Conservation (phyloP, 23 tunicate genomes). For the Pegea sp. region DNA sequence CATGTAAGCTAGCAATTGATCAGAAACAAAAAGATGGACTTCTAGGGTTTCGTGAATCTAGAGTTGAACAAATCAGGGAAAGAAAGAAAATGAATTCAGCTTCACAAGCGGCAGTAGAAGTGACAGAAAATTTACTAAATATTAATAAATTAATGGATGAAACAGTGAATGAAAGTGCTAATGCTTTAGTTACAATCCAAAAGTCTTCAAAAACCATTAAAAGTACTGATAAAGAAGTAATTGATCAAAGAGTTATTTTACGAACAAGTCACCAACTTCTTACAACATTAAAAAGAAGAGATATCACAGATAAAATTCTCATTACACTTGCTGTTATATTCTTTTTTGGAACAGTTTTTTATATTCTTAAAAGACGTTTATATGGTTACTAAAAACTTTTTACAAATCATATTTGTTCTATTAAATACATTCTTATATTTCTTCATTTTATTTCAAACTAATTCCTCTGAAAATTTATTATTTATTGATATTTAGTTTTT, state of each 20-base stretch:
- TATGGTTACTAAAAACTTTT: conserved; percentile 8
- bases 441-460: too few relatives aligned
- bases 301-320: conserved; percentile 67
- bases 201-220: conserved; percentile 31
- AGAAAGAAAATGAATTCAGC: conserved; percentile 16
- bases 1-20: conserved; percentile 58
- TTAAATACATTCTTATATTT: too few relatives aligned
- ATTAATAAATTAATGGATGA: conserved; percentile 46
- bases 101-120: conserved; percentile 34
- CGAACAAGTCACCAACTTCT: conserved; percentile 61
- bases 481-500: too few relatives aligned
- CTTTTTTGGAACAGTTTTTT: conserved; percentile 69
- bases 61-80: conserved; percentile 25
- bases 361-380: conserved; percentile 59
- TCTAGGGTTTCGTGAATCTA: conserved; percentile 22
- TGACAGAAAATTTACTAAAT: conserved; percentile 49
- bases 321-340: conserved; percentile 55
- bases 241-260: conserved; percentile 53
- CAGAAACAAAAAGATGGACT: conserved; percentile 32
- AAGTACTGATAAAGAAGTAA: conserved; percentile 46
- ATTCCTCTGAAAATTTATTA: too few relatives aligned
- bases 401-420: too few relatives aligned
- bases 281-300: conserved; percentile 65
- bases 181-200: conserved; percentile 32
- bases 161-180: conserved; percentile 36